Conservation (phyloP, 2,888 invertebrate species). For the Nomada ruficornis region DNA sequence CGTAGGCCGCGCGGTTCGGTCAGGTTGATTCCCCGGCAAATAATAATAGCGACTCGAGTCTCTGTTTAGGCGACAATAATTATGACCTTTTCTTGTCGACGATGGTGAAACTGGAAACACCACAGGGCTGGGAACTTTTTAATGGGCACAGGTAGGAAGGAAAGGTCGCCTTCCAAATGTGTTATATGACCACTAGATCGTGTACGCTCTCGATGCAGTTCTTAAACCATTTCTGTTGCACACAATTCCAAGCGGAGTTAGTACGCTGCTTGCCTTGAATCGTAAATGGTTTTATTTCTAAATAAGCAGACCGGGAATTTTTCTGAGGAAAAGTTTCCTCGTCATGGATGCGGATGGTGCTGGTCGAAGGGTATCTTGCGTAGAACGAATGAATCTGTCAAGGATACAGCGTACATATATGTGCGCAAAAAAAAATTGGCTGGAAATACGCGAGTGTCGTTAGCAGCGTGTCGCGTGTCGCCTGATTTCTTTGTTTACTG, state of each 20-base stretch:
- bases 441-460: neutral
- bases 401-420: no score
- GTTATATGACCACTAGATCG: neutral
- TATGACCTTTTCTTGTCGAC: constrained; percentile 12
- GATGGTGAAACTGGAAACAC: constrained; percentile 9
- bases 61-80: constrained; percentile 43
- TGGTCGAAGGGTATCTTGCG: no score
- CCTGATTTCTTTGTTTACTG: constrained; percentile 35
- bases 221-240: constrained; percentile 27
- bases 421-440: neutral
- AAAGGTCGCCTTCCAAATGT: neutral
- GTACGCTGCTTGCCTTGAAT: constrained; percentile 40
- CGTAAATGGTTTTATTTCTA: constrained; percentile 33
- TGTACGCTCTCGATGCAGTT: neutral
- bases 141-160: constrained; percentile 9
- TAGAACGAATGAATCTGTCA: no score
- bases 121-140: neutral
- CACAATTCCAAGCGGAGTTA: neutral
- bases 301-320: constrained; percentile 22
- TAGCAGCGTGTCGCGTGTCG: constrained; percentile 10
- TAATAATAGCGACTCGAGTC: constrained; percentile 4
- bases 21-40: constrained; percentile 46
- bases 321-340: constrained; percentile 15
- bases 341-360: no score
- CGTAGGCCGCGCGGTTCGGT: neutral